Conservation (phyloP, 2,797 vertebrate species). For the Toxotes lorentzi region DNA sequence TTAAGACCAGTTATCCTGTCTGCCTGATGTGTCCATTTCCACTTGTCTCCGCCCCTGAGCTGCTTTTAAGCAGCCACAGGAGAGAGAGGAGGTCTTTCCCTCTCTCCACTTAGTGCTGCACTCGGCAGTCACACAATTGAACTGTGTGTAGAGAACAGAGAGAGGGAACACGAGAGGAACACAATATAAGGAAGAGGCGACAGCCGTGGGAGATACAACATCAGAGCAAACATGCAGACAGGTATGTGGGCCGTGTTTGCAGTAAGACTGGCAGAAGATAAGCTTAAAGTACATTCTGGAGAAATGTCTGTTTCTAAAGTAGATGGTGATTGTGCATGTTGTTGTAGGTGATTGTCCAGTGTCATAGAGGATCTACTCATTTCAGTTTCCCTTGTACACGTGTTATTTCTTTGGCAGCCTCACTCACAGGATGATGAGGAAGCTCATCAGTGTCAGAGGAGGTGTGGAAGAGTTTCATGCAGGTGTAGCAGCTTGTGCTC, state of each 20-base stretch:
- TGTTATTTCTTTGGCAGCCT: not conserved
- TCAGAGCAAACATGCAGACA: conserved; percentile 52
- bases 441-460: not conserved
- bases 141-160: conserved; percentile 34
- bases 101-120: conserved; percentile 28
- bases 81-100: conserved; percentile 47
- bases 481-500: not conserved
- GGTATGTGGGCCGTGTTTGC: conserved; percentile 56
- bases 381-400: not conserved
- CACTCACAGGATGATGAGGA: not conserved
- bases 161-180: conserved; percentile 13
- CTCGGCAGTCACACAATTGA: conserved; percentile 21
- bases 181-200: conserved; percentile 4
- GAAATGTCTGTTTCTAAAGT: not conserved
- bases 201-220: conserved; percentile 27
- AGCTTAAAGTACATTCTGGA: not conserved
- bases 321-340: conserved; percentile 5
- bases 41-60: conserved; percentile 48
- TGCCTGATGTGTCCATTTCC: not conserved
- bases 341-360: not conserved
- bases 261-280: not conserved
- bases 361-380: not conserved
- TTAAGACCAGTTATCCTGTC: conserved; percentile 2
- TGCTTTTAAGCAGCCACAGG: conserved; percentile 35
- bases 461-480: conserved; percentile 3